Evolutionary conservation across 2,113 vertebrate genomes (phyloP).

Genomic region (Dermatemys mawii): DNA sequence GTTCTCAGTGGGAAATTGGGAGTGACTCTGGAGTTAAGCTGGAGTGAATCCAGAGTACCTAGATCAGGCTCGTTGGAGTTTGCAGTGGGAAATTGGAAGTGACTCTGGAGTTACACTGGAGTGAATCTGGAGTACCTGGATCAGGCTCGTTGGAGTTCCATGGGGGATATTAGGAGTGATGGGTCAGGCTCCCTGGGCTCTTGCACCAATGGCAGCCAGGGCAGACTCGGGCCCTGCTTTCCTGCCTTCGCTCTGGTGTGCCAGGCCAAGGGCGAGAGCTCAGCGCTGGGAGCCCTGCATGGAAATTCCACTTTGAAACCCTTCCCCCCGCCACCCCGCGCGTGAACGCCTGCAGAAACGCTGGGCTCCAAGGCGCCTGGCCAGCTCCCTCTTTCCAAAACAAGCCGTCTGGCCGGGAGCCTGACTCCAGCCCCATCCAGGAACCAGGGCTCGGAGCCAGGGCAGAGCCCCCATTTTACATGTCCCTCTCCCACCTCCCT

Average conservation of each 20-base stretch:
- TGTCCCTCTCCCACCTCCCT: not conserved
- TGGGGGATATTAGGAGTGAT: accelerated
- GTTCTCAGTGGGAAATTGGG: not conserved
- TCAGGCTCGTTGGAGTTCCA: not conserved
- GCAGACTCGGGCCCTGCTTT: not conserved
- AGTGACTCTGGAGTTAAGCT: too few relatives aligned
- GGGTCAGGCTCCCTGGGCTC: not conserved
- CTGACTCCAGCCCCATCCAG: slow-evolving; percentile 18
- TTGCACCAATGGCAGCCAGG: not conserved
- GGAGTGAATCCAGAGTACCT: not conserved
- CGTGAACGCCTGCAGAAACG: accelerated
- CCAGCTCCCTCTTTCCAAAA: slow-evolving; percentile 56
- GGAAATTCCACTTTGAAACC: not conserved
- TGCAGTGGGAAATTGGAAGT: not conserved
- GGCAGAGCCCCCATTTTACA: not conserved
- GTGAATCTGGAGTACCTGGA: not conserved
- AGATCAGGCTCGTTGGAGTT: not conserved
- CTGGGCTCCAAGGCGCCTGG: not conserved
- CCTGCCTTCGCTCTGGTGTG: not conserved
- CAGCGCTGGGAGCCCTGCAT: not conserved
- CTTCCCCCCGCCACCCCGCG: not conserved
- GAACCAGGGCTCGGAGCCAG: not conserved
- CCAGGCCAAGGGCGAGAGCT: too few relatives aligned
- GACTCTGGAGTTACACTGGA: too few relatives aligned
- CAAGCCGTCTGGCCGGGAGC: not conserved